These are phyloP conservation scores for Toxotes lorentzi DNA, from an alignment of 2,797 vertebrate species.

Conservation along the genomic window DNA sequence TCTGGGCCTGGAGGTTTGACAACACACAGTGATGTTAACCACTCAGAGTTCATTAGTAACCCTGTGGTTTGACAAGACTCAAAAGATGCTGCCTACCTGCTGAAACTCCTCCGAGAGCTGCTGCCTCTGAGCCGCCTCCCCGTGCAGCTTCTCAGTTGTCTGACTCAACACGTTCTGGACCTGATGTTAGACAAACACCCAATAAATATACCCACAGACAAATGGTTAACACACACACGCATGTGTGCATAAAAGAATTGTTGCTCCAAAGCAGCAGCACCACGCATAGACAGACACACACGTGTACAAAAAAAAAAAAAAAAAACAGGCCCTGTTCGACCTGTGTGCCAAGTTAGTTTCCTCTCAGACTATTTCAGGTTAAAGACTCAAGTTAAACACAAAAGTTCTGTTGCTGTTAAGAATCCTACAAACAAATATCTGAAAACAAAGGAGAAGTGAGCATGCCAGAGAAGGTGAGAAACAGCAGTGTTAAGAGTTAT, in stretches of 20 bases:
- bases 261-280: slow-evolving; percentile 21
- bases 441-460: slow-evolving; percentile 22
- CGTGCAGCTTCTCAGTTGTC: slow-evolving; percentile 81
- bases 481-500: slow-evolving; percentile 64
- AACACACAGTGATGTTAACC: slow-evolving; percentile 9
- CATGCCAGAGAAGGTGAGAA: slow-evolving; percentile 66
- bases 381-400: slow-evolving; percentile 29
- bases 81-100: slow-evolving; percentile 82
- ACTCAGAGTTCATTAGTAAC: not conserved
- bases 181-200: slow-evolving; percentile 70
- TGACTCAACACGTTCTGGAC: slow-evolving; percentile 86
- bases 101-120: slow-evolving; percentile 87
- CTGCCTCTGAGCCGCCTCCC: slow-evolving; percentile 84
- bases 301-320: too few species aligned
- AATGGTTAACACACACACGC: not conserved
- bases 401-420: slow-evolving; percentile 19
- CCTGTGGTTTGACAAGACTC: not conserved
- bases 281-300: too few species aligned
- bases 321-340: slow-evolving; percentile 59
- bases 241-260: slow-evolving; percentile 44
- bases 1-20: slow-evolving; percentile 85
- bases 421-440: slow-evolving; percentile 28
- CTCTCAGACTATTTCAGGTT: slow-evolving; percentile 26
- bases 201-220: slow-evolving; percentile 16
- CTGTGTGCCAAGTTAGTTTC: slow-evolving; percentile 62